Conservation (phyloP, 2,113 vertebrate genomes). For the Melanostigma gelatinosum region DNA sequence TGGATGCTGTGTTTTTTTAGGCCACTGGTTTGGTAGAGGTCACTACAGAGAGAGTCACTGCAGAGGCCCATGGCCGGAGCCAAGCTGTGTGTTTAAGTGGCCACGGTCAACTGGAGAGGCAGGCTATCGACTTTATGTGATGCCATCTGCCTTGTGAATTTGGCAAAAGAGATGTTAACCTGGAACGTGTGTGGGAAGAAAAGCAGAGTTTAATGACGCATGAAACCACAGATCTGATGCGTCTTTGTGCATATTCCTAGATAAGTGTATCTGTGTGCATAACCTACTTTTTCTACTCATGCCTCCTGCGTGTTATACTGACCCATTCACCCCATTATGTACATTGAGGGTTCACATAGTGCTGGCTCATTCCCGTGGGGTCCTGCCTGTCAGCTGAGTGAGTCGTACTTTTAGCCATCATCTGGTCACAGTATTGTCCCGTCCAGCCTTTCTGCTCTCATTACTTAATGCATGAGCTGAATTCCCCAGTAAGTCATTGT, state of each 20-base stretch:
- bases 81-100: constrained; percentile 32
- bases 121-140: constrained; percentile 47
- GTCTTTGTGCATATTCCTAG: constrained; percentile 21
- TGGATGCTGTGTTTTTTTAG: constrained; percentile 7
- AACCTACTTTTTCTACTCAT: constrained; percentile 54
- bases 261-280: constrained; percentile 43
- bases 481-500: constrained; percentile 28
- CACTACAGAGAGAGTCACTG: constrained; percentile 22
- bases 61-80: constrained; percentile 24
- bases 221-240: constrained; percentile 49
- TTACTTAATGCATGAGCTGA: constrained; percentile 8
- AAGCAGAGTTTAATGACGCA: constrained; percentile 33
- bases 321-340: constrained; percentile 53
- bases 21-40: constrained; percentile 34
- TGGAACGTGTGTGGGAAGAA: constrained; percentile 2
- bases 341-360: constrained; percentile 27
- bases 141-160: constrained; percentile 50
- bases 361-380: constrained; percentile 18
- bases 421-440: background rate
- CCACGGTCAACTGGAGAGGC: constrained; percentile 48
- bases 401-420: constrained; percentile 7
- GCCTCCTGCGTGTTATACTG: constrained; percentile 30
- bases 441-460: constrained; percentile 4
- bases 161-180: constrained; percentile 28
- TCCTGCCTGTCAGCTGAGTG: constrained; percentile 27